Evolutionary conservation across 2,888 invertebrate species (phyloP).

Genomic region (Clusia tigrina): DNA sequence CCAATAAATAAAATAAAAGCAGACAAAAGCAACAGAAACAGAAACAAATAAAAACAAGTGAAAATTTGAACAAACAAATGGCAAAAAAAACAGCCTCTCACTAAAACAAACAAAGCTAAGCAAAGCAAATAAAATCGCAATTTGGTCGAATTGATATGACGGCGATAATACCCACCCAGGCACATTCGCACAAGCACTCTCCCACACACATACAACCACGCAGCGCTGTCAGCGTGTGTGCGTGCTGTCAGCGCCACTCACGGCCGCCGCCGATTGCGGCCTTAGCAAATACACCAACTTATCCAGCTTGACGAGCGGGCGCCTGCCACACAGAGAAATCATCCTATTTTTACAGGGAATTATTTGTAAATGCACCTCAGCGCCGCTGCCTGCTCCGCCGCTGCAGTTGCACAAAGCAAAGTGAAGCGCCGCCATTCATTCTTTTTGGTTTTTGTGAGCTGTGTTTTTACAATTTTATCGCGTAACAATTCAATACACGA

Average conservation of each 20-base stretch:
- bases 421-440: no score
- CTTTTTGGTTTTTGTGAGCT: no score
- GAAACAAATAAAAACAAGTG: neutral
- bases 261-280: neutral
- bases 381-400: neutral
- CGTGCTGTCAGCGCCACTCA: neutral
- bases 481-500: neutral
- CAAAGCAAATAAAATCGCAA: conserved; percentile 10
- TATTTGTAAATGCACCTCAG: conserved; percentile 7
- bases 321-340: neutral
- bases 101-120: neutral
- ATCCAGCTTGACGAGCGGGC: neutral
- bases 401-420: no score
- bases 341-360: neutral
- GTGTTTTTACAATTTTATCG: neutral
- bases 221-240: neutral
- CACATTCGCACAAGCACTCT: neutral
- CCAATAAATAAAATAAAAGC: no score
- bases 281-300: neutral
- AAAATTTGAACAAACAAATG: neutral
- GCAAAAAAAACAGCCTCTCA: neutral
- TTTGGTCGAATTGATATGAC: conserved; percentile 3
- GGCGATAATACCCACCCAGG: neutral
- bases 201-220: neutral
- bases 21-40: no score